Conservation (phyloP, 2,113 vertebrate species). For the Calcarius ornatus region DNA sequence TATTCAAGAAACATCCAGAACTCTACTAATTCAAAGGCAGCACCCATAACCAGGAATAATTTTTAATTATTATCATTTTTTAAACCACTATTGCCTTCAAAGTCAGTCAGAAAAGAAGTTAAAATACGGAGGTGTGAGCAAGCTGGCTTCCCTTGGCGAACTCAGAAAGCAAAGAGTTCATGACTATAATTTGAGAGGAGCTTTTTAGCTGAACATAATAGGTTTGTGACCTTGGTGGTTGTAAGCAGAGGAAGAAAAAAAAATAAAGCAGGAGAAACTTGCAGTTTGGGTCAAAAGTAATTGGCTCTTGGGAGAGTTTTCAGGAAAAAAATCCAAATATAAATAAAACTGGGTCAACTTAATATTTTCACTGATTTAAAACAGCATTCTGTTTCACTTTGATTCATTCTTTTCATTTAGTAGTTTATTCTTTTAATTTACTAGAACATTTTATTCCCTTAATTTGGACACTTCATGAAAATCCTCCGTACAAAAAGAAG, state of each 20-base stretch:
- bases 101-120: neutral
- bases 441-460: constrained; percentile 18
- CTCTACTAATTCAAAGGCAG: neutral
- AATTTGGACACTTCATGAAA: neutral
- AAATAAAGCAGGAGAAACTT: neutral
- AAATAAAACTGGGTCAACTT: neutral
- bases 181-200: neutral
- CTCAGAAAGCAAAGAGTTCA: neutral
- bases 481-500: neutral
- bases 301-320: neutral
- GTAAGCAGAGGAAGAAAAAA: neutral
- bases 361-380: constrained; percentile 4
- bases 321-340: neutral
- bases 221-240: neutral
- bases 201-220: neutral
- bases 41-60: accelerated
- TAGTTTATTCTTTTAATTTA: neutral
- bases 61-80: neutral
- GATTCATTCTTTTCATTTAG: neutral
- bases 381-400: neutral
- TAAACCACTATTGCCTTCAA: neutral
- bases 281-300: constrained; percentile 10
- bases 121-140: neutral
- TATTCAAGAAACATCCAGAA: neutral
- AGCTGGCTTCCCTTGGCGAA: neutral